Conservation (phyloP, 2,797 vertebrate genomes). For the Hydrophis major region DNA sequence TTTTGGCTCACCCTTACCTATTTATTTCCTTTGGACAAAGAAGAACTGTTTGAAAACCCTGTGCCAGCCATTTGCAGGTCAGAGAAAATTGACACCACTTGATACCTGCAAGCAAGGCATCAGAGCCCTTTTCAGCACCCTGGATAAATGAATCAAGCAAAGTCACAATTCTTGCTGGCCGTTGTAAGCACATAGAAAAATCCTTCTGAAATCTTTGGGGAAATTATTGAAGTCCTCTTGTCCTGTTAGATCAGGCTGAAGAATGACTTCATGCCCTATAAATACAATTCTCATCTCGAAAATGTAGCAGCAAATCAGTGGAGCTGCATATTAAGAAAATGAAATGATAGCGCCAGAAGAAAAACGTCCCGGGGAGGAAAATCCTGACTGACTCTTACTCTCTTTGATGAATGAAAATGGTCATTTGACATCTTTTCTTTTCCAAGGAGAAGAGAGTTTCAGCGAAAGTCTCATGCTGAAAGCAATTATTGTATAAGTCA, state of each 20-base stretch:
- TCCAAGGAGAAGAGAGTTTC: not conserved
- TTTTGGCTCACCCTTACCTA: not conserved
- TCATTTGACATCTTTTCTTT: not conserved
- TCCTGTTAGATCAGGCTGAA: conserved; percentile 28
- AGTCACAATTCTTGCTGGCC: conserved; percentile 35
- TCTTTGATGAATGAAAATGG: not conserved
- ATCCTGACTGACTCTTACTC: not conserved
- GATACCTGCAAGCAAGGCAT: conserved; percentile 38
- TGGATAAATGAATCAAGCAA: conserved; percentile 44
- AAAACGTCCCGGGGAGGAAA: not conserved
- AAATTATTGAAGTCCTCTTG: conserved; percentile 35
- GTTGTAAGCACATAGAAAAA: conserved; percentile 42
- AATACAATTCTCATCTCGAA: not conserved
- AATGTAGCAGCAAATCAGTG: accelerated
- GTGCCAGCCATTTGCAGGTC: conserved; percentile 37
- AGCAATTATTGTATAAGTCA: not conserved
- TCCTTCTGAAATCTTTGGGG: conserved; percentile 36
- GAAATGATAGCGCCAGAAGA: not conserved
- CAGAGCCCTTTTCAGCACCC: conserved; percentile 35
- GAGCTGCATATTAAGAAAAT: not conserved
- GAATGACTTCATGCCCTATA: conserved; percentile 23
- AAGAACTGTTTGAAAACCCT: conserved; percentile 26
- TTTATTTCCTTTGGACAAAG: conserved; percentile 17
- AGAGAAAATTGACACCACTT: conserved; percentile 42
- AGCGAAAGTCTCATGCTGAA: not conserved